Conservation (phyloP, 2,797 vertebrate species). For the Aldrovandia affinis region DNA sequence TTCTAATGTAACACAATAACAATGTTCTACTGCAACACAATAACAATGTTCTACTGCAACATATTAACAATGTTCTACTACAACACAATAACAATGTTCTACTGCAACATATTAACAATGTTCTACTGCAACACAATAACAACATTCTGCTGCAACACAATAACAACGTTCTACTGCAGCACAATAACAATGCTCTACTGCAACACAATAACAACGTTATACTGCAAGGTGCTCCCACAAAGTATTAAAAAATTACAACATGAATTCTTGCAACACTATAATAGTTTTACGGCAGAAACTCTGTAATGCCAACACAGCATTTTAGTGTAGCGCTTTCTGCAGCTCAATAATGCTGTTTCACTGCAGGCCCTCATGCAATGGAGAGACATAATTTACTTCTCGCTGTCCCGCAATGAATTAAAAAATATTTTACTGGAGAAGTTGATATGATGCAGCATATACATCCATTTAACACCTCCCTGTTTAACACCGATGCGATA, state of each 20-base stretch:
- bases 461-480: neutral
- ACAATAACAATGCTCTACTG: too few relatives aligned
- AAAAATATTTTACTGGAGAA: neutral
- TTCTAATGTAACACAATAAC: neutral
- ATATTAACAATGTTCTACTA: too few relatives aligned
- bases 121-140: neutral
- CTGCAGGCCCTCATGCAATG: too few relatives aligned
- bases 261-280: neutral
- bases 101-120: neutral
- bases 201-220: neutral
- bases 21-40: neutral
- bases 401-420: neutral
- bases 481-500: too few relatives aligned
- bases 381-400: too few relatives aligned
- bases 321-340: neutral
- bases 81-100: slow-evolving; percentile 4
- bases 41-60: neutral
- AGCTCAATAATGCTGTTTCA: too few relatives aligned
- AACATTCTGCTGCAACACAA: neutral
- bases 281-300: neutral
- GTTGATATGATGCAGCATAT: neutral
- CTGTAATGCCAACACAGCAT: neutral
- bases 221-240: neutral
- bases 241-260: neutral
- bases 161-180: slow-evolving; percentile 4